These are phyloP conservation scores for Spicauda simplicius DNA, from an alignment of 2,888 invertebrate genomes.

Conservation along the genomic window DNA sequence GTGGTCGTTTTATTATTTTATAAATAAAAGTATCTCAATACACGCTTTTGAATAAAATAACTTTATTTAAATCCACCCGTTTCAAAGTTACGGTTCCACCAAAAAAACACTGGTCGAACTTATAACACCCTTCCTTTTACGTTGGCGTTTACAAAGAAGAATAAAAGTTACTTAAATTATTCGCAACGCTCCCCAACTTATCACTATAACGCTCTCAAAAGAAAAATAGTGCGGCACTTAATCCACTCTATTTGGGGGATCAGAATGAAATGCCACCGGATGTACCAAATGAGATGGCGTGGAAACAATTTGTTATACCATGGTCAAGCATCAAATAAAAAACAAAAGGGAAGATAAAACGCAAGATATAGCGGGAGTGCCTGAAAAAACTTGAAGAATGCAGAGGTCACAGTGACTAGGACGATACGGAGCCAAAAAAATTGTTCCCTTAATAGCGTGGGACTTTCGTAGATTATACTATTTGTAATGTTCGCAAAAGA, in stretches of 20 bases:
- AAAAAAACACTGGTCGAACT: too few relatives aligned
- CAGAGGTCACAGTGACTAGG: slow-evolving; percentile 25
- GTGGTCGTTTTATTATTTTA: too few relatives aligned
- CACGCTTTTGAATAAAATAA: too few relatives aligned
- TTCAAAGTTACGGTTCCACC: too few relatives aligned
- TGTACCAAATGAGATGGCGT: slow-evolving; percentile 3
- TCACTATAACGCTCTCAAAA: background rate
- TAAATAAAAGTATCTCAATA: too few relatives aligned
- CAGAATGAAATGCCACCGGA: background rate
- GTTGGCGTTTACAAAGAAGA: too few relatives aligned
- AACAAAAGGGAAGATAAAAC: slow-evolving; percentile 30
- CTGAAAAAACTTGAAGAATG: slow-evolving; percentile 26
- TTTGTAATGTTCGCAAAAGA: slow-evolving; percentile 14
- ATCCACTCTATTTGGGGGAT: slow-evolving; percentile 7
- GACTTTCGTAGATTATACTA: slow-evolving; percentile 26
- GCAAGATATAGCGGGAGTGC: slow-evolving; percentile 27
- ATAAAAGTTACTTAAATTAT: background rate
- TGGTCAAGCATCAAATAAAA: slow-evolving; percentile 33
- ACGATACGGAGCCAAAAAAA: slow-evolving; percentile 22
- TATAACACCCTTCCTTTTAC: too few relatives aligned
- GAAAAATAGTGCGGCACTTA: background rate
- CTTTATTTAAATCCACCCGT: too few relatives aligned
- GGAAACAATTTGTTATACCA: slow-evolving; percentile 26
- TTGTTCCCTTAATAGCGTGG: slow-evolving; percentile 16
- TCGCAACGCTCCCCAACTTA: background rate